Evolutionary conservation across 2,113 vertebrate genomes (phyloP), one percentile per base, ranked within the genome.

Genomic region (Argyrosomus japonicus): DNA sequence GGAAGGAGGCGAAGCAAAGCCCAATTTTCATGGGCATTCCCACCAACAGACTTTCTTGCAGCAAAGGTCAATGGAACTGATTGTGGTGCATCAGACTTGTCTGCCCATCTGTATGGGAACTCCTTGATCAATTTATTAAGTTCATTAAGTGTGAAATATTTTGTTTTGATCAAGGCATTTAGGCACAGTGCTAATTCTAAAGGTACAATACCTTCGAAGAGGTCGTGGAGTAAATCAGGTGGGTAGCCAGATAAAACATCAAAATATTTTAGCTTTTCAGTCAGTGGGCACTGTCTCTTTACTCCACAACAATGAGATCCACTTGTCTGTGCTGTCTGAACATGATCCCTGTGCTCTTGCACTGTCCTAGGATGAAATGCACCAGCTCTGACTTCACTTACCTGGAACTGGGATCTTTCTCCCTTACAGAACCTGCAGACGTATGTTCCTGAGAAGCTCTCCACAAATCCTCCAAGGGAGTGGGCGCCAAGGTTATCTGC

Each of bases 401-500:
- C n/a, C n/a, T n/a, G n/a, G n/a, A n/a, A n/a, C n/a, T n/a, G n/a
- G n/a, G 48, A 54, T 27, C 48, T 18, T 54, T 80, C 68, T 54
- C 60, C 77, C 6, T 27, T 12, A 71, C 68, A 79, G 10, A 47
- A 71, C 21, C 77, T 54, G 13, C 68, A 80, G 47, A 79, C 10
- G 1, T 71, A 17, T 56, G 60, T 11, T 1, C 68, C 3, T 29
- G 68, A 72, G 50, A 78, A 78, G 18, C 54, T 78, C 63, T 68
- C 64, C 21, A 77, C 32, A 68, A 77, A 47, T 68, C 75, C 47
- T 36, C 57, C 32, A 3, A 53, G 2, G 1, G 77, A 71, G n/a
- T 80, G 60, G 6, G 68, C 58, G 3, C 68, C 68, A 40, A 70
- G 48, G 62, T 77, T 71, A 48, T 71, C 65, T 60, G 77, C 57